phyloP scores from a whole-genome alignment of 2,113 vertebrate species.

The Percina caprodes region DNA sequence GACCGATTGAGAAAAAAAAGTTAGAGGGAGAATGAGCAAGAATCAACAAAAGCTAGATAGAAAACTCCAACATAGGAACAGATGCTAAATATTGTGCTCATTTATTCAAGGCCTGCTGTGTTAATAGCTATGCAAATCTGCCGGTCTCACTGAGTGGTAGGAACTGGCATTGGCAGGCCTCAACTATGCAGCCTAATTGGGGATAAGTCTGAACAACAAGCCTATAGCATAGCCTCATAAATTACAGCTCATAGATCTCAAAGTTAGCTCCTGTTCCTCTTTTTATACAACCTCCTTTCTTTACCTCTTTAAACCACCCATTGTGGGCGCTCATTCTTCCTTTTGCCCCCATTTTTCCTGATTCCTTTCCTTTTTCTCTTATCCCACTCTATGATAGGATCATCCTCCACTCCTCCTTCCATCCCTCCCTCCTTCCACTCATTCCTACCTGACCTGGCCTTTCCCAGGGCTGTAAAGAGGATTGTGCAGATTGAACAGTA shows the following conservation, averaged over 20 bases:
- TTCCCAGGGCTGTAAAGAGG: conserved; percentile 77
- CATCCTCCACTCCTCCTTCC: conserved; percentile 27
- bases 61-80: conserved; percentile 63
- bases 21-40: conserved; percentile 41
- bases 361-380: conserved; percentile 21
- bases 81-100: conserved; percentile 76
- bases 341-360: conserved; percentile 8
- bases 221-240: conserved; percentile 75
- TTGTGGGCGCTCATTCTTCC: not conserved
- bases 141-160: conserved; percentile 72
- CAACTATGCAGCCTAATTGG: conserved; percentile 83
- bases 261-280: conserved; percentile 24
- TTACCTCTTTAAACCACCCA: conserved; percentile 30
- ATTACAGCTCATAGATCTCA: conserved; percentile 69
- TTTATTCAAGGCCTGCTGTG: conserved; percentile 77
- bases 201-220: conserved; percentile 84
- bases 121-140: conserved; percentile 81
- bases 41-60: conserved; percentile 45
- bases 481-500: conserved; percentile 88
- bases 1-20: conserved; percentile 10
- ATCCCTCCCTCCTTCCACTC: conserved; percentile 21
- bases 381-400: not conserved
- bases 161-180: conserved; percentile 75
- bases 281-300: not conserved
- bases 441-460: conserved; percentile 52